These are phyloP conservation scores for Ancistrus triradiatus DNA, from an alignment of 2,113 vertebrate species.

Conservation along the genomic window DNA sequence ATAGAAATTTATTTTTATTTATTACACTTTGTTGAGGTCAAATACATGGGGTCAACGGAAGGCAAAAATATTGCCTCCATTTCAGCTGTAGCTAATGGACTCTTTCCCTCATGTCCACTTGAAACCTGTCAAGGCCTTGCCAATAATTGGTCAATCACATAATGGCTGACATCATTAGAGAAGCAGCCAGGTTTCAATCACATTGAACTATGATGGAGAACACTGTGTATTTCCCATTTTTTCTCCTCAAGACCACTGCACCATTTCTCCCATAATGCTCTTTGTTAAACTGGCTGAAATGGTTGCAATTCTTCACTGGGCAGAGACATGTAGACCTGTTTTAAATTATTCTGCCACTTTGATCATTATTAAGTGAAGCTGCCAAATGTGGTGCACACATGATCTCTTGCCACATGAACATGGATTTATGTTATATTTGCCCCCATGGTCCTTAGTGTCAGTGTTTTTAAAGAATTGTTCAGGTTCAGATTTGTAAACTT, in stretches of 20 bases:
- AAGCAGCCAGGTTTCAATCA: background rate
- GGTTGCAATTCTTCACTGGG: background rate
- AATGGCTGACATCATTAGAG: slow-evolving; percentile 23
- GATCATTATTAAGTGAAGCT: background rate
- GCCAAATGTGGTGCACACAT: no score
- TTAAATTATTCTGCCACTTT: background rate
- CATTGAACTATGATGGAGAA: background rate
- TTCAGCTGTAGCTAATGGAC: slow-evolving; percentile 10
- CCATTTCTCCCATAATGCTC: slow-evolving; percentile 1
- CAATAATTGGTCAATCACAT: slow-evolving; percentile 21
- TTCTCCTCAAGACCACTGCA: background rate
- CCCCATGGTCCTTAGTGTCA: no score
- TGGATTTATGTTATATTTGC: no score
- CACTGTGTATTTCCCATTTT: background rate
- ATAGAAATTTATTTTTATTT: no score
- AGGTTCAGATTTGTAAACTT: no score
- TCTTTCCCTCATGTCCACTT: background rate
- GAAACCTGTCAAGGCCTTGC: slow-evolving; percentile 9
- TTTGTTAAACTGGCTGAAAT: slow-evolving; percentile 6
- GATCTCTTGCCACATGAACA: no score
- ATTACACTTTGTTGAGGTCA: no score
- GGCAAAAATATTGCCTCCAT: slow-evolving; percentile 2
- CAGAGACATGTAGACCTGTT: background rate
- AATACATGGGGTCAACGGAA: no score
- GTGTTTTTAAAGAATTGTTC: no score